Conservation (phyloP, 2,888 invertebrate genomes). For the Cryptocheilus praepositus region DNA sequence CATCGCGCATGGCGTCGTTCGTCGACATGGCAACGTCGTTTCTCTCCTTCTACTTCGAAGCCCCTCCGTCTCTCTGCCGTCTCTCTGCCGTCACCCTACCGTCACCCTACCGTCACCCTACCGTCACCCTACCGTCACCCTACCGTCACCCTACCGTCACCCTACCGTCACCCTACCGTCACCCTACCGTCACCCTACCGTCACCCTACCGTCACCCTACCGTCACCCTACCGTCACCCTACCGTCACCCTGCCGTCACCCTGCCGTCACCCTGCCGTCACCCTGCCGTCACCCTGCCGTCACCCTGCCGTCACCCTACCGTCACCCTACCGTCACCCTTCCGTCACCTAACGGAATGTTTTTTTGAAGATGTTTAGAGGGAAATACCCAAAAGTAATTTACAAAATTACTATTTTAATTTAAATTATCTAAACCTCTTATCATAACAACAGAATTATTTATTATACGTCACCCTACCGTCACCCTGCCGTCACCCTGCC, state of each 20-base stretch:
- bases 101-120: constrained; percentile 9
- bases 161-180: constrained; percentile 25
- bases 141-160: constrained; percentile 19
- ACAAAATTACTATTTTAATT: no score
- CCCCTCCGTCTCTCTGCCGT: constrained; percentile 25
- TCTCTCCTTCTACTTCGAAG: constrained; percentile 41
- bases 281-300: constrained; percentile 24
- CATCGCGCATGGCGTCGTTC: constrained; percentile 50
- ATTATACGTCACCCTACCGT: no score
- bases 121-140: constrained; percentile 27
- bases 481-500: constrained; percentile 20
- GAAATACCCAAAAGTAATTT: no score
- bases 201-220: constrained; percentile 24
- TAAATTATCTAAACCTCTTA: no score
- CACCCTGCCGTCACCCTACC: constrained; percentile 7
- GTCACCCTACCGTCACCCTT: constrained; percentile 29
- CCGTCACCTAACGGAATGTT: no score
- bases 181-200: constrained; percentile 21
- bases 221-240: no score
- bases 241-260: constrained; percentile 25
- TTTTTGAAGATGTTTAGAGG: no score
- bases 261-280: constrained; percentile 17
- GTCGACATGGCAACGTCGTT: constrained; percentile 70
- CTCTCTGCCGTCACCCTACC: constrained; percentile 23
- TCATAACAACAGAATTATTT: no score